Evolutionary conservation across 2,797 vertebrate genomes (phyloP).

Genomic region (Sebastes taczanowskii): DNA sequence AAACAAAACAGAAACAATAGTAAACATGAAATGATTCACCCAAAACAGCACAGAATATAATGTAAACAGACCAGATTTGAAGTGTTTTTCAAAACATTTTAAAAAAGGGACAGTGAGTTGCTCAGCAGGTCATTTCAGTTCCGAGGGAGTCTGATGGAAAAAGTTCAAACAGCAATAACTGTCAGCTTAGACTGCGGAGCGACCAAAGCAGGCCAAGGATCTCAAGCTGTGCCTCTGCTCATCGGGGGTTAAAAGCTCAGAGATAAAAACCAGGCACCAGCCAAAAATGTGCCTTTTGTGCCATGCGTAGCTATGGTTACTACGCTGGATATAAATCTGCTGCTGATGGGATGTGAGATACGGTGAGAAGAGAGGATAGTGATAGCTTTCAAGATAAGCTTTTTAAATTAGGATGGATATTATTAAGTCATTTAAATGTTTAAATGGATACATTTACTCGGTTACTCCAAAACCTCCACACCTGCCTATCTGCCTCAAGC

Average conservation of each 20-base stretch:
- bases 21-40: background rate
- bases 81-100: background rate
- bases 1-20: background rate
- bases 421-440: background rate
- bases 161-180: slow-evolving; percentile 14
- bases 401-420: background rate
- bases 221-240: slow-evolving; percentile 39
- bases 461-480: background rate
- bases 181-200: background rate
- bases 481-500: background rate
- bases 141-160: background rate
- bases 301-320: slow-evolving; percentile 40
- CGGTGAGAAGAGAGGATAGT: background rate
- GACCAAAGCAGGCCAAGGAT: slow-evolving; percentile 19
- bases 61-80: background rate
- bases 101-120: background rate
- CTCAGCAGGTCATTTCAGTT: background rate
- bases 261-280: slow-evolving; percentile 42
- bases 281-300: slow-evolving; percentile 47
- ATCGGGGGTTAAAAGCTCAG: slow-evolving; percentile 42
- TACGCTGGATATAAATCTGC: slow-evolving; percentile 26
- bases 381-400: background rate
- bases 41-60: background rate
- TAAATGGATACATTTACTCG: background rate
- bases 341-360: slow-evolving; percentile 19